Evolutionary conservation across 2,797 vertebrate genomes (phyloP), one percentile per base, ranked within the genome.

Genomic region (Myotis findleyi): DNA sequence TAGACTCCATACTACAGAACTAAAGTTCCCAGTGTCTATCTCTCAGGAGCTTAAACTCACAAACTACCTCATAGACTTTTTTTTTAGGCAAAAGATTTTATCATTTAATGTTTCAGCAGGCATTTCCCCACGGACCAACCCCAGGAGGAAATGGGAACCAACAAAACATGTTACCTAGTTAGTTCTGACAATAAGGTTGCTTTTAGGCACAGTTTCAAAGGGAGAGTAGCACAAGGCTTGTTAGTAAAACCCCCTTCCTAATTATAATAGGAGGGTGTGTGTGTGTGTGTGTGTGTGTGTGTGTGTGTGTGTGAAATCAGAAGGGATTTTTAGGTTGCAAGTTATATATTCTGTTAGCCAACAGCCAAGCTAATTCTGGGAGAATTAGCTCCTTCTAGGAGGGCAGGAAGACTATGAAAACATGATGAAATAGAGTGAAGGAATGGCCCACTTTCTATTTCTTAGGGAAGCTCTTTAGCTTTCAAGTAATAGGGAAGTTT

Each of bases 81-180:
- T 13, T 77, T 66, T 62, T 44, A 30, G 30, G n/a, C 20, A 55
- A 85, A 94, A 83, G 38, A 66, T 30, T 83, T 66, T 66, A 94
- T 51, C 27, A 71, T 87, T 90, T 87, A 68, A 30, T 62, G 44
- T 81, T 82, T 91, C 13, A 68, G 33, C 53, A 77, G 87, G 25
- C 27, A 91, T 66, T 88, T 82, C 23, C 44, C 62, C 55, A 38
- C 1, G 7, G 47, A 72, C 92, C 66, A 92, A 87, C 23, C 30
- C 30, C 62, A 79, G 49, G 53, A 83, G 66, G 91, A 90, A 95
- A 87, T 44, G 5, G 21, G n/a, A 95, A 80, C 21, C 21, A 87
- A 64, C 4, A 76, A 55, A 62, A 47, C 23, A 41, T 55, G 93
- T 96, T 55, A 55, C 12, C 68, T 76, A 49, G 89, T 20, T 64